Evolutionary conservation across 2,113 vertebrate genomes (phyloP).

Genomic region (Thunnus thynnus): DNA sequence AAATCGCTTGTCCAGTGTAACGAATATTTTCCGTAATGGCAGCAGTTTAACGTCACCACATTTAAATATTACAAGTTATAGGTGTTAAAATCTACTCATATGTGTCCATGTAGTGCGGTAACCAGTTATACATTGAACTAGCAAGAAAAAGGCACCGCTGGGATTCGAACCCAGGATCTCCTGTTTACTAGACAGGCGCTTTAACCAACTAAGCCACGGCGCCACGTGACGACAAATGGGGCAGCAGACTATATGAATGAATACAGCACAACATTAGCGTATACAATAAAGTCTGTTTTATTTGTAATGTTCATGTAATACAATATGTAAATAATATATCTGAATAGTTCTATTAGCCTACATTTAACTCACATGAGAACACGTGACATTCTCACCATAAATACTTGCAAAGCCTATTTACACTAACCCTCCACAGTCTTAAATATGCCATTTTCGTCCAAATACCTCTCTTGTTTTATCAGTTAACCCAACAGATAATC

Average conservation of each 20-base stretch:
- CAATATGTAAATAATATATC: neutral
- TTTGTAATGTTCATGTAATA: neutral
- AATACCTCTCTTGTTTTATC: neutral
- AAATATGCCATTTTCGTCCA: neutral
- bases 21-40: too few species aligned
- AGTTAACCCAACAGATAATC: constrained; percentile 68
- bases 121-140: neutral
- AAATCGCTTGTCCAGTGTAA: neutral
- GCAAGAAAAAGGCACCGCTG: constrained; percentile 78
- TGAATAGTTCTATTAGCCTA: neutral
- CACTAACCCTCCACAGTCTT: neutral
- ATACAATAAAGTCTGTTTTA: neutral
- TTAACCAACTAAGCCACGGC: constrained; percentile 85
- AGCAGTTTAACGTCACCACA: too few species aligned
- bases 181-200: constrained; percentile 85
- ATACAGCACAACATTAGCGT: accelerated
- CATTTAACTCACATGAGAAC: neutral
- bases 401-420: constrained; percentile 26
- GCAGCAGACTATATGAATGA: accelerated
- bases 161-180: constrained; percentile 86
- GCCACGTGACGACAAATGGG: neutral
- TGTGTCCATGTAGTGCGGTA: too few species aligned
- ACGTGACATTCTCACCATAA: neutral
- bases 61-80: too few species aligned
- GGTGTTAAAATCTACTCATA: too few species aligned